Evolutionary conservation across 1,140 invertebrate genomes (phyloP).

Genomic region (Drepana arcuata): DNA sequence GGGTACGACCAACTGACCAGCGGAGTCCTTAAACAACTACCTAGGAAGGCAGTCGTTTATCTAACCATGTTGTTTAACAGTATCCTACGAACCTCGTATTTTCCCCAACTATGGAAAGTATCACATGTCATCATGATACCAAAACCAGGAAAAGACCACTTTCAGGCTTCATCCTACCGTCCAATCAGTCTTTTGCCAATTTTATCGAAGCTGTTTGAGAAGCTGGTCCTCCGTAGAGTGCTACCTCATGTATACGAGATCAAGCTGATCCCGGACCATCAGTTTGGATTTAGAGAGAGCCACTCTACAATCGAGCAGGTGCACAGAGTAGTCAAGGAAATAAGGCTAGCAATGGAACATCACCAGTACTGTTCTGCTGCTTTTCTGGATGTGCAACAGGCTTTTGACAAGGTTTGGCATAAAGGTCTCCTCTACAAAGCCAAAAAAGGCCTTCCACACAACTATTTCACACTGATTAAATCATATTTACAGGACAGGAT

Average conservation of each 20-base stretch:
- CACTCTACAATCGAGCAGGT: background rate
- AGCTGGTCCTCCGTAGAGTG: background rate
- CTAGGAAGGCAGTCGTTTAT: conserved; percentile 1
- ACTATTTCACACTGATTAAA: no score
- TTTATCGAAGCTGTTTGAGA: background rate
- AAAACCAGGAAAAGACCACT: background rate
- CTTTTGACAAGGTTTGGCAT: conserved; percentile 5
- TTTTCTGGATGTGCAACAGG: conserved; percentile 7
- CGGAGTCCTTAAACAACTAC: conserved; percentile 1
- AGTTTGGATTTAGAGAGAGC: conserved; percentile 11
- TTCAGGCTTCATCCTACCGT: background rate
- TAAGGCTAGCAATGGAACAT: conserved; percentile 1
- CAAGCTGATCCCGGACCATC: conserved; percentile 8
- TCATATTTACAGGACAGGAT: no score
- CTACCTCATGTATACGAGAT: background rate
- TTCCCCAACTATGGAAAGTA: conserved; percentile 4
- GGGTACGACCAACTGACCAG: conserved; percentile 2
- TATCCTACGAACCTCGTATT: background rate
- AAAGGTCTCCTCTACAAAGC: no score
- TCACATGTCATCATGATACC: conserved; percentile 2
- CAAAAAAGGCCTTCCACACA: no score
- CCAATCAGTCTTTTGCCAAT: background rate
- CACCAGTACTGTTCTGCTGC: conserved; percentile 6
- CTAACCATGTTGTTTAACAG: background rate
- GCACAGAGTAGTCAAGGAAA: background rate